Percentiles rank a stretch among this genome's conserved stretches.
These are phyloP conservation scores for Clanis bilineata DNA, from an alignment of 2,888 invertebrate species.

Conservation along the genomic window DNA sequence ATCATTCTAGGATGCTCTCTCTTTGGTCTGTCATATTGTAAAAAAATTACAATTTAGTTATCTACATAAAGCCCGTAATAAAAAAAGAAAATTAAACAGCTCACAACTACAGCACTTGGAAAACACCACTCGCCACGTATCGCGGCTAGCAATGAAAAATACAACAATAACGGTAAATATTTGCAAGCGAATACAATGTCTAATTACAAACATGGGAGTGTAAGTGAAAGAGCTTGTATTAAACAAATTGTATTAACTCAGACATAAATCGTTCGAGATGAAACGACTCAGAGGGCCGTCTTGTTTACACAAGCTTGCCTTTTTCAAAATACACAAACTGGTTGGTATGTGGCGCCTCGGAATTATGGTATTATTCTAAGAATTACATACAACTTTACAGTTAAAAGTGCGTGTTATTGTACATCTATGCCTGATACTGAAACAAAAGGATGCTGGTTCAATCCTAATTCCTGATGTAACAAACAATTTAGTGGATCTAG, in stretches of 20 bases:
- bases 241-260: constrained; percentile 49
- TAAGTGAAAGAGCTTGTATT: constrained; percentile 44
- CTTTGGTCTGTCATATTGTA: too few relatives aligned
- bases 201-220: constrained; percentile 41
- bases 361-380: background rate
- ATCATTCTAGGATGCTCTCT: too few relatives aligned
- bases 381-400: too few relatives aligned
- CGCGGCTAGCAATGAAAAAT: constrained; percentile 19
- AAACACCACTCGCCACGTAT: too few relatives aligned
- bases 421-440: too few relatives aligned
- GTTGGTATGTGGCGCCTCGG: background rate
- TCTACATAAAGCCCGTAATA: too few relatives aligned
- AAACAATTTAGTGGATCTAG: too few relatives aligned
- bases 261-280: constrained; percentile 52
- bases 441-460: too few relatives aligned
- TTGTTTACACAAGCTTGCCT: constrained; percentile 19
- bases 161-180: constrained; percentile 18
- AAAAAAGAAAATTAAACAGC: background rate
- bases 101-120: too few relatives aligned
- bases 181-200: constrained; percentile 31
- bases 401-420: too few relatives aligned
- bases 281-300: constrained; percentile 49
- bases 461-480: too few relatives aligned
- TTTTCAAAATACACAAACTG: background rate
- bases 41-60: too few relatives aligned